These are phyloP conservation scores for Penelope pileata DNA, from an alignment of 2,113 vertebrate genomes.

Conservation along the genomic window DNA sequence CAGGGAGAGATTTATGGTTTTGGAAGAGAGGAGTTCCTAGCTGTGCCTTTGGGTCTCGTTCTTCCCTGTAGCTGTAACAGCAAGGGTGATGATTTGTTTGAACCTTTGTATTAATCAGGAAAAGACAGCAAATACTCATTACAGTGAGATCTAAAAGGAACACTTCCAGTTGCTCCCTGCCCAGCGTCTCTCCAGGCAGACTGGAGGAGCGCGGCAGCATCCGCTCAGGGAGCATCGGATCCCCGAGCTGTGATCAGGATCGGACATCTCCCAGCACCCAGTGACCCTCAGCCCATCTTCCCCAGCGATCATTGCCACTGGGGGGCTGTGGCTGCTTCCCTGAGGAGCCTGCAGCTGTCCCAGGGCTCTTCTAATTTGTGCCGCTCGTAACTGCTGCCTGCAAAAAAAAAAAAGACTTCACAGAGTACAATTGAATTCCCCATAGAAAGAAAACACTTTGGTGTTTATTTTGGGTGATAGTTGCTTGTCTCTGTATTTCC, in stretches of 20 bases:
- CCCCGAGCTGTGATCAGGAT: not conserved
- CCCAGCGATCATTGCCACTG: not conserved
- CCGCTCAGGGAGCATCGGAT: not conserved
- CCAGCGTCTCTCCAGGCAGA: not conserved
- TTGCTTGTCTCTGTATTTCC: not conserved
- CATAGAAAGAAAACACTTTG: not conserved
- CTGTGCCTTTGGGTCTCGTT: not conserved
- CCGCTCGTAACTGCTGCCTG: accelerated
- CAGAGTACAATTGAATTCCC: not conserved
- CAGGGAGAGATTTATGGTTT: not conserved
- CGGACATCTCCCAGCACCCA: not conserved
- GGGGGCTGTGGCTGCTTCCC: accelerated
- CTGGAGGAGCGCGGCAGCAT: accelerated
- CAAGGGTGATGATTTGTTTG: not conserved
- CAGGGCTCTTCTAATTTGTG: not conserved
- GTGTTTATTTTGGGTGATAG: not conserved
- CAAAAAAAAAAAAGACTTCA: not conserved
- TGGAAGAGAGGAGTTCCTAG: not conserved
- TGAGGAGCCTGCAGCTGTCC: accelerated
- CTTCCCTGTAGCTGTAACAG: not conserved
- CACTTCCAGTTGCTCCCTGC: not conserved
- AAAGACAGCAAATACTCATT: not conserved
- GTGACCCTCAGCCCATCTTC: not conserved
- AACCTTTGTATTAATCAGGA: not conserved
- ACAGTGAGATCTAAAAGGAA: not conserved